Percentiles rank a stretch among this genome's conserved stretches.
Conservation (phyloP, 2,888 invertebrate genomes). For the Oscheius onirici region DNA sequence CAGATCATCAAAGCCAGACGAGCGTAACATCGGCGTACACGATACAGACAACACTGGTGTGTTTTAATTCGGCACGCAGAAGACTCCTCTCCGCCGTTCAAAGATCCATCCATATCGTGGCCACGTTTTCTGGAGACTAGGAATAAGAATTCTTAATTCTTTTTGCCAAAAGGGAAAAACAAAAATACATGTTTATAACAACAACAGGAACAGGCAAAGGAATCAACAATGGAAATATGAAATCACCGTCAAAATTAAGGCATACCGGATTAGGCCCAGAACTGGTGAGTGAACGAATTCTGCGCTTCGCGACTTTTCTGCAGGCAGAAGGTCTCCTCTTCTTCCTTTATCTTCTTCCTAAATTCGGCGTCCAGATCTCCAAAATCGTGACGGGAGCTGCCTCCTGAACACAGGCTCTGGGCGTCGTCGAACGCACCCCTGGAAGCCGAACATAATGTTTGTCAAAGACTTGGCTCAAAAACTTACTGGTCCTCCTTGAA, state of each 20-base stretch:
- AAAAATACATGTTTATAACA: no score
- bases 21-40: no score
- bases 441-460: neutral
- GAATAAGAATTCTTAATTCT: no score
- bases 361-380: neutral
- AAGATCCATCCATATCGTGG: no score
- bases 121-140: no score
- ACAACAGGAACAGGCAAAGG: no score
- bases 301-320: neutral
- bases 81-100: no score
- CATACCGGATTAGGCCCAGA: neutral
- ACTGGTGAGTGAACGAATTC: neutral
- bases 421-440: neutral
- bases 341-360: no score
- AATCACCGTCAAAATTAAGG: neutral
- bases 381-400: neutral
- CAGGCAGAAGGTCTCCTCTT: neutral
- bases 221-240: no score
- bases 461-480: neutral
- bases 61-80: no score
- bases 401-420: neutral
- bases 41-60: neutral
- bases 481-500: conserved; percentile 44
- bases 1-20: no score
- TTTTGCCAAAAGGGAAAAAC: no score